These are phyloP conservation scores for Pseudobourletiella spinata DNA, from an alignment of 1,140 invertebrate genomes.

Conservation along the genomic window DNA sequence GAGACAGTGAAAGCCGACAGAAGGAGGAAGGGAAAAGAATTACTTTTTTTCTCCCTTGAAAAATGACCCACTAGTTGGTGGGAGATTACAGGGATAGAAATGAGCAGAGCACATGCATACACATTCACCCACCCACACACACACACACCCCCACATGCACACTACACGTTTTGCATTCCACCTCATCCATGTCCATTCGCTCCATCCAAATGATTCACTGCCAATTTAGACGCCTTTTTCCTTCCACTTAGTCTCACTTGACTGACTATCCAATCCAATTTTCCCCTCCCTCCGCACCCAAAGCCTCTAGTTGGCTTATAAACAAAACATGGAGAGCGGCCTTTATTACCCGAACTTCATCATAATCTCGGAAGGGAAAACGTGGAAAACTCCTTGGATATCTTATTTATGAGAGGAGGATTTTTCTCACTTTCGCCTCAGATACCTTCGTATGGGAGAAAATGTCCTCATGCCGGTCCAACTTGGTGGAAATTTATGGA, in stretches of 20 bases:
- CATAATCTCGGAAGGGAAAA: no score
- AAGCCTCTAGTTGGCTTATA: background rate
- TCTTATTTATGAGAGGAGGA: no score
- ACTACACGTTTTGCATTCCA: conserved; percentile 14
- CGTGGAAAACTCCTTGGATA: no score
- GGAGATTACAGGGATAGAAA: background rate
- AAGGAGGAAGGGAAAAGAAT: background rate
- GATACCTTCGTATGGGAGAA: no score
- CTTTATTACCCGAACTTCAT: no score
- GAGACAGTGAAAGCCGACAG: background rate
- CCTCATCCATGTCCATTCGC: conserved; percentile 1
- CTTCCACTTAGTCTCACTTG: background rate
- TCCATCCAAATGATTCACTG: conserved; percentile 7
- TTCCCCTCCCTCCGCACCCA: background rate
- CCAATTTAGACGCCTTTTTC: conserved; percentile 6
- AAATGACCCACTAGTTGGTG: conserved; percentile 18
- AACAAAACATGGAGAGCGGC: no score
- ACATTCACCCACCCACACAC: no score
- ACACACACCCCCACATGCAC: no score
- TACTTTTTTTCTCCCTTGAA: conserved; percentile 3
- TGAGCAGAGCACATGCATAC: no score
- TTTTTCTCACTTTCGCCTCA: no score
- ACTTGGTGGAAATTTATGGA: no score
- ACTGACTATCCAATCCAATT: background rate
- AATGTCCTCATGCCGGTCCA: no score